Conservation (phyloP, 2,888 invertebrate genomes). For the Calameuta pallipes region DNA sequence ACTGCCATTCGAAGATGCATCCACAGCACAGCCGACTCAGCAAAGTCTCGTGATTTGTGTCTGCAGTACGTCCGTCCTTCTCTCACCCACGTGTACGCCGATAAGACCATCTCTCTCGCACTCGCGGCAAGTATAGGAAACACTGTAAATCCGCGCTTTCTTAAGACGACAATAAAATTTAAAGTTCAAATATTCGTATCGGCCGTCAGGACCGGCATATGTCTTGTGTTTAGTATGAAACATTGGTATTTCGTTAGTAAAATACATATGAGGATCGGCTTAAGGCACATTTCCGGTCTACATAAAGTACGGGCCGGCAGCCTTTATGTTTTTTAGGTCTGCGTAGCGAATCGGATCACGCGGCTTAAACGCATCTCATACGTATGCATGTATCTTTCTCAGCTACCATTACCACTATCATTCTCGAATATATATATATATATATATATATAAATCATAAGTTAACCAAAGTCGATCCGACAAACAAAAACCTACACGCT, state of each 20-base stretch:
- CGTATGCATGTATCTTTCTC: not conserved
- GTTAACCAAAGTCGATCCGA: not conserved
- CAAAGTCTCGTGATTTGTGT: not conserved
- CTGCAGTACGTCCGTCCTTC: not conserved
- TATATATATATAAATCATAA: not conserved
- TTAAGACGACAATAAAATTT: not conserved
- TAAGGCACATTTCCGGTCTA: slow-evolving; percentile 17
- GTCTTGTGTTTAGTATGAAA: not conserved
- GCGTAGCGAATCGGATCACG: slow-evolving; percentile 30
- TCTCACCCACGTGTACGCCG: not conserved
- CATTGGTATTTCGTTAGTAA: not conserved
- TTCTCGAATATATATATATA: too few relatives aligned
- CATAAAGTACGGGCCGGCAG: slow-evolving; percentile 14
- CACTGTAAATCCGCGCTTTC: not conserved
- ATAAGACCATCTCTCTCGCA: not conserved
- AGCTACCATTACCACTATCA: too few relatives aligned
- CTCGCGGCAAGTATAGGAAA: not conserved
- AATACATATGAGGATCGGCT: slow-evolving; percentile 5
- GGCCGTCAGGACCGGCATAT: not conserved
- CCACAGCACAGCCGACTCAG: not conserved
- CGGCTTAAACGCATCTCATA: slow-evolving; percentile 20
- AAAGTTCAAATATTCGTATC: not conserved
- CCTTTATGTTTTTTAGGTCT: slow-evolving; percentile 17
- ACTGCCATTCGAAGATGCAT: not conserved
- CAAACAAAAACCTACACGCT: not conserved